phyloP scores from a whole-genome alignment of 2,888 invertebrate genomes.

The Hyles lineata region DNA sequence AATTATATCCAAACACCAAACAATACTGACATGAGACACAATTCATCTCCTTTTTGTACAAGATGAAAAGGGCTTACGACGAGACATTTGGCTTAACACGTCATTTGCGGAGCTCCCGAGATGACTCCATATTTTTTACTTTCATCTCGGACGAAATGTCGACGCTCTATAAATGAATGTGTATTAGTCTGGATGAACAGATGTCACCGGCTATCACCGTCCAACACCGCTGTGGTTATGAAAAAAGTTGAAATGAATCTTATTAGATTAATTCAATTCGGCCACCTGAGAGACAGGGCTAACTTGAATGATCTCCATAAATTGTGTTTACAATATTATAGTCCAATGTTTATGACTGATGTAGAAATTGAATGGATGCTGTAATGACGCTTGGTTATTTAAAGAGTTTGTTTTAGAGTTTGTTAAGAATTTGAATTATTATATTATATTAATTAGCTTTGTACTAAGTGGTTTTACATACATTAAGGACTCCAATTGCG shows the following conservation, averaged over 20 bases:
- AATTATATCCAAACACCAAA: background rate
- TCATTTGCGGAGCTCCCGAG: constrained; percentile 33
- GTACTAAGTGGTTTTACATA: too few relatives aligned
- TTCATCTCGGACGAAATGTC: constrained; percentile 27
- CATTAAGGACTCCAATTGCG: too few relatives aligned
- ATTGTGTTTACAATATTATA: background rate
- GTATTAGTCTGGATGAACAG: constrained; percentile 33
- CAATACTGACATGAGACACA: background rate
- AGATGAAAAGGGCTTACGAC: constrained; percentile 38
- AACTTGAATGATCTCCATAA: constrained; percentile 5
- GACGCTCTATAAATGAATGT: constrained; percentile 29
- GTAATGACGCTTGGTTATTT: too few relatives aligned
- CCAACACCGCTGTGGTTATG: constrained; percentile 27
- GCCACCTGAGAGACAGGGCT: background rate
- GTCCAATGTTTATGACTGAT: background rate
- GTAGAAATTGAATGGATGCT: background rate
- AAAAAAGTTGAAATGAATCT: constrained; percentile 29
- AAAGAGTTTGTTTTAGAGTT: too few relatives aligned
- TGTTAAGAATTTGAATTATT: too few relatives aligned
- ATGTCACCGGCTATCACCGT: constrained; percentile 26
- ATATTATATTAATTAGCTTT: too few relatives aligned
- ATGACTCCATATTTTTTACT: constrained; percentile 32
- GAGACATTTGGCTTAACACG: constrained; percentile 39
- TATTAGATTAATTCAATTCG: constrained; percentile 21
- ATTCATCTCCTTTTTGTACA: constrained; percentile 34